phyloP scores from a whole-genome alignment of 2,113 vertebrate species.

The Chlorodrepanis virens region DNA sequence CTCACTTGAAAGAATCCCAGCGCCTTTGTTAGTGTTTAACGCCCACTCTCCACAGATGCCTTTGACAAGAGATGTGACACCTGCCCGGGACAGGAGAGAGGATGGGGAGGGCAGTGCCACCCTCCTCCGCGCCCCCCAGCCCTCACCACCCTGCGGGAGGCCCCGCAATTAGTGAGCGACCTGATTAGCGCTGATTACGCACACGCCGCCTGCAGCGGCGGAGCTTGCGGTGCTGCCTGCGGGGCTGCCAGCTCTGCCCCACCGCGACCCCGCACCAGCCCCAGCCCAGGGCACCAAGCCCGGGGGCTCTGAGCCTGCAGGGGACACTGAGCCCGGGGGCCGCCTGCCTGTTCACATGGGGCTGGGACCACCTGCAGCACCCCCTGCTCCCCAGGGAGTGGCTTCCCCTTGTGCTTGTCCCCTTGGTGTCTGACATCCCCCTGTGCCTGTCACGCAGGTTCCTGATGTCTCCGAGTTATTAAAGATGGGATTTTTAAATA shows the following conservation, averaged over 20 bases:
- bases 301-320: not conserved
- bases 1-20: not conserved
- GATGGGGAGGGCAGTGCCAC: not conserved
- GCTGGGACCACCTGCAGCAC: not conserved
- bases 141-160: slow-evolving; percentile 22
- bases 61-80: not conserved
- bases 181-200: slow-evolving; percentile 70
- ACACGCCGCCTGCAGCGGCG: not conserved
- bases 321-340: not conserved
- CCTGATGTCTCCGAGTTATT: not conserved
- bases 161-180: slow-evolving; percentile 28
- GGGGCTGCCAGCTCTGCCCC: not conserved
- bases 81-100: not conserved
- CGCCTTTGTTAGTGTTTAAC: not conserved
- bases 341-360: accelerated
- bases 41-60: not conserved
- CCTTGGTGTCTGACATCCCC: not conserved
- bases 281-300: not conserved
- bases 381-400: not conserved
- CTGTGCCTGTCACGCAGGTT: not conserved
- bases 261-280: not conserved
- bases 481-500: not conserved
- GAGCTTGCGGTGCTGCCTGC: not conserved
- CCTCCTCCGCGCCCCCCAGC: not conserved
- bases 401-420: not conserved